Percentiles rank a stretch among this genome's conserved stretches.
phyloP scores from a whole-genome alignment of 2,113 vertebrate genomes.

The Pampusana beccarii region DNA sequence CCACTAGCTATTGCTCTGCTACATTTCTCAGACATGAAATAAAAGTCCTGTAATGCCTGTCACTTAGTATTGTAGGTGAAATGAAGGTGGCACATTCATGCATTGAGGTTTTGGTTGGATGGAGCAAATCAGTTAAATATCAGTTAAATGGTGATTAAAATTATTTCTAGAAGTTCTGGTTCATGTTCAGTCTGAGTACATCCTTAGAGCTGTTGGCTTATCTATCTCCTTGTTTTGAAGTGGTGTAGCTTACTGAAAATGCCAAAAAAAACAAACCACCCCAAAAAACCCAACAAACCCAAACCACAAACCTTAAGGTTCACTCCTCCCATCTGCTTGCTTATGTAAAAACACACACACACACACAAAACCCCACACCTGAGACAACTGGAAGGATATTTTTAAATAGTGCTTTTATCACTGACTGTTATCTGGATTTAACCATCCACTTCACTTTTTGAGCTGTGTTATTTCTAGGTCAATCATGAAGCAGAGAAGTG shows the following conservation, averaged over 20 bases:
- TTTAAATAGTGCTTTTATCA: not conserved
- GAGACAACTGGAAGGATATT: not conserved
- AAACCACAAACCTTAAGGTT: not conserved
- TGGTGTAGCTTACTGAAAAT: not conserved
- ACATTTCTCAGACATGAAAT: not conserved
- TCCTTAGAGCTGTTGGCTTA: not conserved
- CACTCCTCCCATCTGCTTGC: not conserved
- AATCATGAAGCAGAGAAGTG: not conserved
- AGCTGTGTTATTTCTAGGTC: not conserved
- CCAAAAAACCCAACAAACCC: not conserved
- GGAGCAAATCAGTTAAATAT: not conserved
- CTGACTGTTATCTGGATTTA: not conserved
- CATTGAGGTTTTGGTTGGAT: not conserved
- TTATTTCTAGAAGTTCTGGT: not conserved
- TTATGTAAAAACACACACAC: not conserved
- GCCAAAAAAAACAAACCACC: not conserved
- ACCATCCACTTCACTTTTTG: not conserved
- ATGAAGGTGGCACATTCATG: not conserved
- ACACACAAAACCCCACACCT: not conserved
- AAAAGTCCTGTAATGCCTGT: not conserved
- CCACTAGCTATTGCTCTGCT: not conserved
- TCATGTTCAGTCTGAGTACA: not conserved
- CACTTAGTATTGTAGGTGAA: not conserved
- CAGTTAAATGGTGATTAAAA: not conserved
- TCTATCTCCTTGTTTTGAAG: not conserved